Evolutionary conservation across 2,888 invertebrate species (phyloP), one percentile per base, ranked within the genome.

Genomic region (Pedicia rivosa): DNA sequence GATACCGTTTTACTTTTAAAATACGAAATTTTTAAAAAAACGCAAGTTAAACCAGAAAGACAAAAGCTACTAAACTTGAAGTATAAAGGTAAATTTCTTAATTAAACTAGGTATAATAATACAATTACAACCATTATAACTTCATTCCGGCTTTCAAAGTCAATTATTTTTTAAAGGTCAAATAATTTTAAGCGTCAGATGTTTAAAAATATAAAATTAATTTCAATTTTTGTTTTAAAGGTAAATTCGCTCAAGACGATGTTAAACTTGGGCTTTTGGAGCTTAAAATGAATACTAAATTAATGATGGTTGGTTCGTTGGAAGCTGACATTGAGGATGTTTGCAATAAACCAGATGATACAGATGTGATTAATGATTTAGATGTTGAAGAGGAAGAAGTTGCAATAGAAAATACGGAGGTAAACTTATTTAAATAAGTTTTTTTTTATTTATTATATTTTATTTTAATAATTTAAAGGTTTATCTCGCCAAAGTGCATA

Each of bases 291-390:
- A 84, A 84, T 38, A 79, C 84, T 45, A 92, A 92, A 60, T 70
- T 95, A 9, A 92, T 95, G 90, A 82, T 95, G 82, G 91, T 95
- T 74, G 95, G 95, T 0, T 92, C 91, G 0, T 65, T 86, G 3
- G 95, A 95, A 54, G 83, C 90, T 49, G 90, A 86, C 37, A 90
- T 91, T 50, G 79, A 78, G 28, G 81, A 82, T 51, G 87, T 81
- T 0, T 76, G 75, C 50, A 74, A 74, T 35, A 75, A 79, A 37
- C 91, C 91, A 0, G 74, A 77, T 33, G 78, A 84, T 38, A 66
- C 83, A 10, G 82, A 88, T 50, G 82, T 94, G 0, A 68, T 91
- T 2, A 90, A 94, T 54, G 94, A 94, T 56, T 69, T 94, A 44
- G 91, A 92, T 53, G 83, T 90, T 43, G 81, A 82, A 43, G 87